phyloP scores from a whole-genome alignment of 2,797 vertebrate species.

The Sebastes cheni region DNA sequence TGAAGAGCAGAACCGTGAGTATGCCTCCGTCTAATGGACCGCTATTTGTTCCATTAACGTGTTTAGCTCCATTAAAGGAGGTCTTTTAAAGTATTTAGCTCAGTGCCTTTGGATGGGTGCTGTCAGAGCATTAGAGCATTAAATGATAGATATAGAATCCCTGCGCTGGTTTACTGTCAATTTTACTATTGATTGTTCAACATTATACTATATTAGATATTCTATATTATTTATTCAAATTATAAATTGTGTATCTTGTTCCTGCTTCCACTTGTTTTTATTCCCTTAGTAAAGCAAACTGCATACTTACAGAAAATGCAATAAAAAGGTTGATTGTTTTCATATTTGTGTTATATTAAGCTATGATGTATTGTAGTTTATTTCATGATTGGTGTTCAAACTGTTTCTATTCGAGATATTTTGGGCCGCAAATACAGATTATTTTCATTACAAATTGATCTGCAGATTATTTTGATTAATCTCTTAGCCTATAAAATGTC shows the following conservation, averaged over 20 bases:
- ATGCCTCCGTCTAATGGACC: conserved; percentile 25
- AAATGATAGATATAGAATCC: conserved; percentile 41
- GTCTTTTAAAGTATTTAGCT: conserved; percentile 34
- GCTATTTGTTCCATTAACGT: conserved; percentile 32
- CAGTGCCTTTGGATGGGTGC: conserved; percentile 12
- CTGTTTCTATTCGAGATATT: not conserved
- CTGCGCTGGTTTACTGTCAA: conserved; percentile 17
- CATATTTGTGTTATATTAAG: not conserved
- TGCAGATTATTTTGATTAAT: not conserved
- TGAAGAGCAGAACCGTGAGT: conserved; percentile 96
- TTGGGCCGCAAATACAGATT: not conserved
- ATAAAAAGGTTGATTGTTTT: not conserved
- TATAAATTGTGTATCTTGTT: not conserved
- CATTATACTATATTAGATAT: not conserved
- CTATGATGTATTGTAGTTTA: not conserved
- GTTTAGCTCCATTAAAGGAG: conserved; percentile 35
- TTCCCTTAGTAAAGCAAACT: not conserved
- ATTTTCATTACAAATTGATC: not conserved
- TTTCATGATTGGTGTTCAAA: not conserved
- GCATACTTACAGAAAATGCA: not conserved
- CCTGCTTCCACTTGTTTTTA: not conserved
- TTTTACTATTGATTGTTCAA: conserved; percentile 15
- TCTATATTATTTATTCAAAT: conserved; percentile 2
- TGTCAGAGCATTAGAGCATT: conserved; percentile 14
- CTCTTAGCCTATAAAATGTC: not conserved